Conservation (phyloP, 2,113 vertebrate genomes). For the Saccopteryx bilineata region DNA sequence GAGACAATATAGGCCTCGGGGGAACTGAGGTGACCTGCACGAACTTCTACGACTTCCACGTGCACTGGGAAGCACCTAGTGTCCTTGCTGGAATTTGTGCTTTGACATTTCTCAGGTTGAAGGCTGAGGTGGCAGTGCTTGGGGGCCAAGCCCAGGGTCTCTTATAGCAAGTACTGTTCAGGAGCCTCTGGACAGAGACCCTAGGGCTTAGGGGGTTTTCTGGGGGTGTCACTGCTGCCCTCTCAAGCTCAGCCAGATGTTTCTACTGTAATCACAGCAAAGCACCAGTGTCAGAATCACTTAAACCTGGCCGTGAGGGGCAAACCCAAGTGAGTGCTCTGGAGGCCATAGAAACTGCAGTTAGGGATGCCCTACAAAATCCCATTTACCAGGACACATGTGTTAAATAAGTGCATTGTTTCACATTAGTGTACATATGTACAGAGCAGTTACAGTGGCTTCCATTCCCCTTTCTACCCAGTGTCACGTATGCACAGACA, state of each 20-base stretch:
- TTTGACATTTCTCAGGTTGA: not conserved
- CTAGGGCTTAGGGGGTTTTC: not conserved
- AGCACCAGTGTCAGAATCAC: too few species aligned
- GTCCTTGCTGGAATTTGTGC: slow-evolving; percentile 58
- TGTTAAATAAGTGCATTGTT: slow-evolving; percentile 79
- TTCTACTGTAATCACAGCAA: too few species aligned
- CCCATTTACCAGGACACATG: slow-evolving; percentile 58
- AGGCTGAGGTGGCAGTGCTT: not conserved
- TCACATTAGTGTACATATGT: slow-evolving; percentile 55
- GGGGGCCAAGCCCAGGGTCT: fast-evolving
- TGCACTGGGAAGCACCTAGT: fast-evolving
- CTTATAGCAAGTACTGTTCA: not conserved
- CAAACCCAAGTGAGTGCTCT: too few species aligned
- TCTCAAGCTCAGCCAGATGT: too few species aligned
- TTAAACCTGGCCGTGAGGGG: too few species aligned
- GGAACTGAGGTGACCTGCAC: fast-evolving
- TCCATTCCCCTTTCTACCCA: not conserved
- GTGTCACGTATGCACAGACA: not conserved
- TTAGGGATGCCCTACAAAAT: not conserved
- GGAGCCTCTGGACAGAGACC: not conserved
- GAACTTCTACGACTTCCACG: not conserved
- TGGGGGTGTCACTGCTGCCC: too few species aligned
- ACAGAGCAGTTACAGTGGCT: not conserved
- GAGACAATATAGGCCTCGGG: fast-evolving
- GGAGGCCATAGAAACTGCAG: too few species aligned